Base-by-base conservation (phyloP, 2,888 invertebrate species). In the Ennomos fuscantarius region DNA sequence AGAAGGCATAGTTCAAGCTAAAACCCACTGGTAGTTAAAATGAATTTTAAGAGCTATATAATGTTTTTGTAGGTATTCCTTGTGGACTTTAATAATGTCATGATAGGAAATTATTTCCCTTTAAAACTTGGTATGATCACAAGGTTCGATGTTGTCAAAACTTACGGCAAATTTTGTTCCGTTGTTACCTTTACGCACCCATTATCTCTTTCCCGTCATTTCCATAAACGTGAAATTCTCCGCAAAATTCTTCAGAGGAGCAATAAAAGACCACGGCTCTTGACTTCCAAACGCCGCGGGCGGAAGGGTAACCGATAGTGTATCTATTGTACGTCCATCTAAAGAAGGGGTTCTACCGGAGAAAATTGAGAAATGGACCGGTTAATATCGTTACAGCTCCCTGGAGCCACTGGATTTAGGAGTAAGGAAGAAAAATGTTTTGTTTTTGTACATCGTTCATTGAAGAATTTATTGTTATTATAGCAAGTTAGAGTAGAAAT, bases 291-390 rank as follows among this genome's bases (percentile, higher is more conserved):
- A 72, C 66, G 82, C 89, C 87, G 75, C 82, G 78, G 87, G 88
- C 87, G 74, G 82, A 82, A 86, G 87, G 89, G 89, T 84, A 86
- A 73, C 71, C 69, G 77, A 76, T 68, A 65, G 67, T 76, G 77
- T 77, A 80, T 81, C 81, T 79, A 80, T 82, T 81, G 82, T 82
- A 72, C 84, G 84, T 84, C 87, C 87, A 84, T 83, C 84, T 59
- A 79, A 82, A 79, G 79, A 83, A 81, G 80, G 86, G 87, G 84
- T 81, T 77, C 76, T 63, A 58, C 57, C 76, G 81, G 79, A 34
- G 76, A 81, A 89, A 91, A 92, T 92, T 92, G 92, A 91, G 92
- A 92, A 92, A 92, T 92, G 92, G 90, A 87, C 91, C 91, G 89
- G 86, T 82, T 92, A 92, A 92, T 89, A 78, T 87, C 74, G 89